phyloP scores from a whole-genome alignment of 2,888 invertebrate species.

The Trichopoda pennipes region DNA sequence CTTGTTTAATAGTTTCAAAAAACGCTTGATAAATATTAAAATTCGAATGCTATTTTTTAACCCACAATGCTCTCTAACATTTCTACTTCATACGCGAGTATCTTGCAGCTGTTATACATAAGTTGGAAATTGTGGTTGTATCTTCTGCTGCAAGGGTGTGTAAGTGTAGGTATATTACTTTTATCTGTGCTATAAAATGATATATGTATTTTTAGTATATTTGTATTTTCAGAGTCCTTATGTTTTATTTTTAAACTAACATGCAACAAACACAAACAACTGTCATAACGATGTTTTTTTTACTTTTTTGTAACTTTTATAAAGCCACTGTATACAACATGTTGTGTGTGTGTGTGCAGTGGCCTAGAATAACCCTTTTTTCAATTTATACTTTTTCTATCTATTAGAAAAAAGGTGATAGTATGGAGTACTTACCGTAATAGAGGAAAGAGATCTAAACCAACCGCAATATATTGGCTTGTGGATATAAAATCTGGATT shows the following conservation, averaged over 20 bases:
- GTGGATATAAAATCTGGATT: neutral
- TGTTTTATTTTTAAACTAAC: constrained; percentile 41
- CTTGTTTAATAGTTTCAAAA: too few relatives aligned
- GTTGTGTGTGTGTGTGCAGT: constrained; percentile 63
- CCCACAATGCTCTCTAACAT: neutral
- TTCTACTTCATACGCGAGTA: neutral
- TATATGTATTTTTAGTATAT: constrained; percentile 59
- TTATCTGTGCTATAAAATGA: constrained; percentile 33
- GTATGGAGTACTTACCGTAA: neutral
- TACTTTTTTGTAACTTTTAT: constrained; percentile 26
- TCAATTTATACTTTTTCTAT: constrained; percentile 33
- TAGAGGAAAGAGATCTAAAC: neutral
- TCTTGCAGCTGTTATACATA: constrained; percentile 9
- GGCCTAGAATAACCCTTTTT: constrained; percentile 66
- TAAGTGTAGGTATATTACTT: constrained; percentile 18
- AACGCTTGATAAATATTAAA: too few relatives aligned
- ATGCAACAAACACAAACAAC: neutral
- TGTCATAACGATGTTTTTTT: constrained; percentile 1
- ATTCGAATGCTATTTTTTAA: neutral
- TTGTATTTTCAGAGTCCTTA: constrained; percentile 42
- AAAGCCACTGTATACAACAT: constrained; percentile 30
- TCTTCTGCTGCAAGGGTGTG: constrained; percentile 29
- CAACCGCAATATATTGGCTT: constrained; percentile 39
- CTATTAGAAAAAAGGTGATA: neutral
- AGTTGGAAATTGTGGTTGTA: constrained; percentile 34